Evolutionary conservation across 2,888 invertebrate genomes (phyloP), one percentile per base, ranked within the genome.

Genomic region (Pristionchus exspectatus): DNA sequence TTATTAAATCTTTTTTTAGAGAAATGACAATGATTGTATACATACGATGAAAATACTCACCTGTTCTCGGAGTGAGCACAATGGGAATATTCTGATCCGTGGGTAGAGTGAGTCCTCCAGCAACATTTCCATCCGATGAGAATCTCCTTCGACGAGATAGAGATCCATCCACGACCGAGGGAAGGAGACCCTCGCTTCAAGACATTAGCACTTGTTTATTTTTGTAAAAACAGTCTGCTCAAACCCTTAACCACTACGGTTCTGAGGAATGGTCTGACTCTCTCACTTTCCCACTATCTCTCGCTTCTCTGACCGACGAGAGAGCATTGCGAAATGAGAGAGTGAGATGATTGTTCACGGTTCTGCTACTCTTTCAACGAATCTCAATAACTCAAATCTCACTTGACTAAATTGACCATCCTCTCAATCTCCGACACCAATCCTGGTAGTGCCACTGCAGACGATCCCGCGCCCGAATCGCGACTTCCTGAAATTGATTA

Each of bases 141-240:
- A 85, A 90, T 21, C 91, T 83, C 21, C 89, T 59, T 9, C 89
- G 24, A 50, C 44, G 81, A 81, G 50, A 27, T 3, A 74, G 38
- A 10, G 81, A 81, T 2, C 30, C 66, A 18, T 90, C 91, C 4
- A 90, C 91, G 2, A 91, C 86, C 1, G 90, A 59, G 4, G 91
- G 91, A 54, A 91, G 83, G 1, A 59, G 66, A 21, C 90, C 91
- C 86, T 85, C 74, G 21, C 90, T 90, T n/a, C n/a, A n/a, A n/a
- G n/a, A n/a, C n/a, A n/a, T n/a, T n/a, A n/a, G n/a, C n/a, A n/a
- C n/a, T n/a, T n/a, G n/a, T n/a, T n/a, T n/a, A n/a, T n/a, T n/a
- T n/a, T n/a, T n/a, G n/a, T n/a, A n/a, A n/a, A n/a, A n/a, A n/a
- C n/a, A n/a, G n/a, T n/a, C n/a, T n/a, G n/a, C n/a, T 44, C 44